A percentile compares a stretch with the other conserved stretches of the same genome.
These are phyloP conservation scores for Myiozetetes cayanensis DNA, from an alignment of 2,113 vertebrate genomes.

Conservation along the genomic window DNA sequence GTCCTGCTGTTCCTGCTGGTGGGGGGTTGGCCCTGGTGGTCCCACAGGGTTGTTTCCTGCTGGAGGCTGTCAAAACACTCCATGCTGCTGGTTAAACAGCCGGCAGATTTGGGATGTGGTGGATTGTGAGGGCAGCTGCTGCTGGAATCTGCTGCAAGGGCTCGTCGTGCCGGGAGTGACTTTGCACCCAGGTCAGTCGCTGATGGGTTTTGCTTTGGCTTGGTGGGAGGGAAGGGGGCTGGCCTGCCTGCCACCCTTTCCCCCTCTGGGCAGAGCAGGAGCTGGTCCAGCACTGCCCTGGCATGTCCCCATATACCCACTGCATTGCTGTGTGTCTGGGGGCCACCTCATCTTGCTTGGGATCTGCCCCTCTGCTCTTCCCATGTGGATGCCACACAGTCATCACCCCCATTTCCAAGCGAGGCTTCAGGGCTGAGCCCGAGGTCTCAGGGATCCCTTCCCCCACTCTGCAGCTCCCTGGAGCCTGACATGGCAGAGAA, in stretches of 20 bases:
- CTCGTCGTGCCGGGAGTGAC: no score
- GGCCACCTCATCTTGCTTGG: neutral
- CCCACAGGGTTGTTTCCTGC: slow-evolving; percentile 1
- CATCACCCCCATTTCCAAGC: accelerated
- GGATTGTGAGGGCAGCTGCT: neutral
- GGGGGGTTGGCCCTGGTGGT: neutral
- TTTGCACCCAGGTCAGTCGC: neutral
- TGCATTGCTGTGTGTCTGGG: neutral
- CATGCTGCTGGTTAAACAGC: slow-evolving; percentile 19
- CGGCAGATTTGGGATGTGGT: neutral
- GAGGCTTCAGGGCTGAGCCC: neutral
- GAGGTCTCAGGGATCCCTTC: neutral
- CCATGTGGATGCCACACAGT: accelerated
- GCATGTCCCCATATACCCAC: accelerated
- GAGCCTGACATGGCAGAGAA: neutral
- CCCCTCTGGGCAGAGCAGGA: neutral
- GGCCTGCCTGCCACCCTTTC: accelerated
- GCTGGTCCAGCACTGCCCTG: neutral
- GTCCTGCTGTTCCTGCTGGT: neutral
- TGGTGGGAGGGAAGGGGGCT: neutral
- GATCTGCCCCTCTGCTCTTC: neutral
- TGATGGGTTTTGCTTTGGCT: neutral
- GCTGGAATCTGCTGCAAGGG: neutral
- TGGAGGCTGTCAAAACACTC: slow-evolving; percentile 54
- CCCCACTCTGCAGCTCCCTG: neutral